Percentiles rank a stretch among this genome's conserved stretches.
phyloP scores from a whole-genome alignment of 2,888 invertebrate genomes.

The Drosophila gaucha region DNA sequence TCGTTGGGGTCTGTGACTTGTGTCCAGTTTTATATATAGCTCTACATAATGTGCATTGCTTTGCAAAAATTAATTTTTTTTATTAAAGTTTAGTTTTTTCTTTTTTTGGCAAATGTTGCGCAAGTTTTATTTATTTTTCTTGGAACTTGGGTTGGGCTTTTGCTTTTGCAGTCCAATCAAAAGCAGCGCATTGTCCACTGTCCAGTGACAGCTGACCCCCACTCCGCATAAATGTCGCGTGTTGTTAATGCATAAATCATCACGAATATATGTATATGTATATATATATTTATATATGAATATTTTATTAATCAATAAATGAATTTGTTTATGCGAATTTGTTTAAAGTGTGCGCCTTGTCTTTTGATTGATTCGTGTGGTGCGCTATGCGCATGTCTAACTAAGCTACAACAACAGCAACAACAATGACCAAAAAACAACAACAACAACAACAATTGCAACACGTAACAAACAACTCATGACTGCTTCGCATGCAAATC shows the following conservation, averaged over 20 bases:
- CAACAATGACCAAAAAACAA: constrained; percentile 13
- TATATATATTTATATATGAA: constrained; percentile 16
- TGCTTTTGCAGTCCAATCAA: constrained; percentile 37
- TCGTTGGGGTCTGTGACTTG: constrained; percentile 69
- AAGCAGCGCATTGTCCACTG: constrained; percentile 52
- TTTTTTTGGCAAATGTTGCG: constrained; percentile 63
- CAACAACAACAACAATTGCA: constrained; percentile 23
- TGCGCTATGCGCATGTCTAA: constrained; percentile 50
- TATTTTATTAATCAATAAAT: constrained; percentile 60
- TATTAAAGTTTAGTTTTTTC: constrained; percentile 30
- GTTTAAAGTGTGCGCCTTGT: constrained; percentile 69
- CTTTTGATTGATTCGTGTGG: constrained; percentile 70
- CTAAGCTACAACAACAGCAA: constrained; percentile 40
- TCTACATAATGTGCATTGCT: constrained; percentile 68
- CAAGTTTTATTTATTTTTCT: constrained; percentile 51
- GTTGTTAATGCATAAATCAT: constrained; percentile 75
- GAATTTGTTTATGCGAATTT: constrained; percentile 78
- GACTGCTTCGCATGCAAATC: constrained; percentile 72
- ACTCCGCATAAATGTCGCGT: constrained; percentile 60
- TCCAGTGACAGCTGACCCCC: not conserved
- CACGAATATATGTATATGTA: constrained; percentile 21
- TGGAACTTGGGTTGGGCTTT: constrained; percentile 56
- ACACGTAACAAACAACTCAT: constrained; percentile 36
- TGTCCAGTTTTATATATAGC: constrained; percentile 71
- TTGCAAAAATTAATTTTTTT: constrained; percentile 54